Evolutionary conservation across 2,113 vertebrate genomes (phyloP).

Genomic region (Halcyon senegalensis): DNA sequence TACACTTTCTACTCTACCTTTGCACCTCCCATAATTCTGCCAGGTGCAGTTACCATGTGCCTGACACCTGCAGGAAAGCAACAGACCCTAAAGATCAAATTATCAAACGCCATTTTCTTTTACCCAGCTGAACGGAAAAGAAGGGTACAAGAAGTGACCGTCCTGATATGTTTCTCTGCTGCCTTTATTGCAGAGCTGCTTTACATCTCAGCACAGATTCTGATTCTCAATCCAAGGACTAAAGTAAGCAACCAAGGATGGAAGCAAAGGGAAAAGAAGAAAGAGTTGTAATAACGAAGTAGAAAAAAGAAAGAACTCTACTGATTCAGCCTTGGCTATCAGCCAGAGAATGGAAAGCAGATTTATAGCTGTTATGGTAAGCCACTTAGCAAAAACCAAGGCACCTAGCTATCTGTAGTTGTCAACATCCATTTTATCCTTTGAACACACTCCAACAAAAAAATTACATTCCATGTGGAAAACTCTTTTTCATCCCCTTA

Average conservation of each 20-base stretch:
- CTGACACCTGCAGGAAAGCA: background rate
- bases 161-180: background rate
- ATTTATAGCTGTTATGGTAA: background rate
- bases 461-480: background rate
- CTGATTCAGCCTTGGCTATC: background rate
- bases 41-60: background rate
- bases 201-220: background rate
- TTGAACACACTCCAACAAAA: background rate
- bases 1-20: background rate
- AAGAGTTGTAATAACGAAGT: background rate
- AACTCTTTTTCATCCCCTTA: constrained; percentile 33
- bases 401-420: background rate
- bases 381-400: constrained; percentile 19
- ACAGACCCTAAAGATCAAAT: background rate
- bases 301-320: background rate
- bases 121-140: background rate
- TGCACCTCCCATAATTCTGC: background rate
- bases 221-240: background rate
- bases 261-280: background rate
- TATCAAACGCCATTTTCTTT: background rate
- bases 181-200: background rate
- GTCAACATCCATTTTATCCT: background rate
- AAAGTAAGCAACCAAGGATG: background rate
- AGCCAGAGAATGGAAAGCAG: background rate
- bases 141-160: background rate